Evolutionary conservation across 1,140 invertebrate species (phyloP).

Genomic region (Pachyrhynchus sulphureomaculatus): DNA sequence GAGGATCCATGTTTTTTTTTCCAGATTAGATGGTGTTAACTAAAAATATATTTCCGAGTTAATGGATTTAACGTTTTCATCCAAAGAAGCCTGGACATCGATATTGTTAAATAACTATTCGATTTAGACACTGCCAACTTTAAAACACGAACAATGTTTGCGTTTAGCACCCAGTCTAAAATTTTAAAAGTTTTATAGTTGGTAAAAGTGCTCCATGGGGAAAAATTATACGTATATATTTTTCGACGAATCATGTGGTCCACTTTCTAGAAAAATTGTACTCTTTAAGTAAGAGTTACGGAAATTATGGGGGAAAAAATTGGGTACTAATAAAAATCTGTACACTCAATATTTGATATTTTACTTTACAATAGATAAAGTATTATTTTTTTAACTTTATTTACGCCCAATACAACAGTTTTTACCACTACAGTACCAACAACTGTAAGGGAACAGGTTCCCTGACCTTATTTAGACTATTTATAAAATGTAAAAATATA

Average conservation of each 20-base stretch:
- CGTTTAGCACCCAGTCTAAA: conserved; percentile 44
- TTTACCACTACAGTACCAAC: too few species aligned
- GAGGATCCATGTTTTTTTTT: too few species aligned
- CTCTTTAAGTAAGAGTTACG: not conserved
- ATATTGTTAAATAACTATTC: not conserved
- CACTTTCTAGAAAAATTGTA: conserved; percentile 4
- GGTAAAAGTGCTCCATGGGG: conserved; percentile 27
- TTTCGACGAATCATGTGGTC: conserved; percentile 7
- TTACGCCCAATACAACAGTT: too few species aligned
- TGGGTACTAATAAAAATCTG: not conserved
- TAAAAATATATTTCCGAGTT: too few species aligned
- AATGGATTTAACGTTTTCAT: too few species aligned
- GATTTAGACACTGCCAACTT: conserved; percentile 4
- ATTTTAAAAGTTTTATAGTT: conserved; percentile 30
- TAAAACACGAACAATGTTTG: conserved; percentile 42
- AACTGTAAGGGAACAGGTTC: too few species aligned
- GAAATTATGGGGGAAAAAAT: not conserved
- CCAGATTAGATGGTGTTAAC: too few species aligned
- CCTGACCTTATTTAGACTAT: too few species aligned
- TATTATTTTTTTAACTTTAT: too few species aligned
- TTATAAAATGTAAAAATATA: too few species aligned
- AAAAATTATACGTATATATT: not conserved
- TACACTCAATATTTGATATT: not conserved
- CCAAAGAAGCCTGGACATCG: too few species aligned
- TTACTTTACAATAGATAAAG: too few species aligned